phyloP scores from a whole-genome alignment of 2,113 vertebrate species.

The Struthio camelus region DNA sequence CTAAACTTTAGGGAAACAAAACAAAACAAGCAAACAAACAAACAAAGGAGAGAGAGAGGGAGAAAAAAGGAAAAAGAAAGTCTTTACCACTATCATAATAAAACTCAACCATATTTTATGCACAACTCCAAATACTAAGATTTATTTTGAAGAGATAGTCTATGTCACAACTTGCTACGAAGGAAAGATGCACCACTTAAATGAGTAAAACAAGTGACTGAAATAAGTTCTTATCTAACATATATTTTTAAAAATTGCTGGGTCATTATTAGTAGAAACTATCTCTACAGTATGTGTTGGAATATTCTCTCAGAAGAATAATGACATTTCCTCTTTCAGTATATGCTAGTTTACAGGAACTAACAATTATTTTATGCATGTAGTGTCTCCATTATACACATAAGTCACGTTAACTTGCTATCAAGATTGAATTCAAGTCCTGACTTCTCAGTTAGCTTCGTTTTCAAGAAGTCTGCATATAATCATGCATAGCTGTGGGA shows the following conservation, averaged over 20 bases:
- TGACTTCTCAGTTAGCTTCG: background rate
- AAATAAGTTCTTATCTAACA: background rate
- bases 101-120: background rate
- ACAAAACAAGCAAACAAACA: background rate
- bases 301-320: background rate
- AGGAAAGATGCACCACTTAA: background rate
- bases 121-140: background rate
- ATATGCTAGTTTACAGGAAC: background rate
- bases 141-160: background rate
- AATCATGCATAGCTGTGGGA: background rate
- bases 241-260: rapidly evolving
- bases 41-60: background rate
- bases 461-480: background rate
- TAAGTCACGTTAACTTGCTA: background rate
- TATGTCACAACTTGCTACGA: background rate
- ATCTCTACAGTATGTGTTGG: background rate
- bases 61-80: background rate
- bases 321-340: background rate
- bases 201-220: background rate
- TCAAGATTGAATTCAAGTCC: background rate
- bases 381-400: background rate
- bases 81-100: background rate
- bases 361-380: background rate
- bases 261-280: background rate
- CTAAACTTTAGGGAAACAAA: background rate